Evolutionary conservation across 2,888 invertebrate species (phyloP), one percentile per base, ranked within the genome.

Genomic region (Frankliniella fusca): DNA sequence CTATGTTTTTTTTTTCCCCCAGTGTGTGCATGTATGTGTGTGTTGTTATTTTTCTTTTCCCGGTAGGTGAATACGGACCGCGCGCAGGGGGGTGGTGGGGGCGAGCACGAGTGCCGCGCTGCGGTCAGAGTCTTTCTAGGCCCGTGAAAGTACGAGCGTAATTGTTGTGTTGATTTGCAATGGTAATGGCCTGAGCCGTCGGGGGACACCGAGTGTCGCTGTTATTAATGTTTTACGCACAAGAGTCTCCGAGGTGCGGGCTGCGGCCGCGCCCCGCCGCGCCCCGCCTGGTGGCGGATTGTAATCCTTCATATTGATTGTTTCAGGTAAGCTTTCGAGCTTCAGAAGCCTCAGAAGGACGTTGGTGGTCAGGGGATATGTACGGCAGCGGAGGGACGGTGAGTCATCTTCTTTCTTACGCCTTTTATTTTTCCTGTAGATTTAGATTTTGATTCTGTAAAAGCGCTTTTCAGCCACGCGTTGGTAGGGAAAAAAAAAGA

Each of bases 341-440:
- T 76, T 76, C 70, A 76, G 70, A 76, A 76, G 70, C 70, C 70
- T 76, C 70, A 27, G 70, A 76, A 27, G 70, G 70, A 12, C 70
- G 70, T 27, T 76, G 70, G 70, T 76, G 70, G 70, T 76, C 70
- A 76, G 70, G 70, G 70, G 70, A 76, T 76, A 76, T 76, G 70
- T 76, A 76, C 70, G 70, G 23, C 70, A 76, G 70, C 27, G 70
- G 70, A 76, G 70, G 70, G 70, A 76, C 70, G 70, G 70, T 76
- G 70, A 76, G 70, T 76, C 9, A 9, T 23, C 27, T 76, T 27
- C 27, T 76, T 23, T 23, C 27, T 76, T 54, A 15, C 18, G 8
- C 54, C 8, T 18, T 1, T 76, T n/a, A 10, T 61, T 15, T 54
- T 15, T 15, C 18, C 54, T 15, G 2, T 38, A 38, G 38, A 38